Percentiles rank a stretch among this genome's conserved stretches.
These are phyloP conservation scores for Neomonachus schauinslandi DNA, from an alignment of 2,113 vertebrate species.

Conservation along the genomic window DNA sequence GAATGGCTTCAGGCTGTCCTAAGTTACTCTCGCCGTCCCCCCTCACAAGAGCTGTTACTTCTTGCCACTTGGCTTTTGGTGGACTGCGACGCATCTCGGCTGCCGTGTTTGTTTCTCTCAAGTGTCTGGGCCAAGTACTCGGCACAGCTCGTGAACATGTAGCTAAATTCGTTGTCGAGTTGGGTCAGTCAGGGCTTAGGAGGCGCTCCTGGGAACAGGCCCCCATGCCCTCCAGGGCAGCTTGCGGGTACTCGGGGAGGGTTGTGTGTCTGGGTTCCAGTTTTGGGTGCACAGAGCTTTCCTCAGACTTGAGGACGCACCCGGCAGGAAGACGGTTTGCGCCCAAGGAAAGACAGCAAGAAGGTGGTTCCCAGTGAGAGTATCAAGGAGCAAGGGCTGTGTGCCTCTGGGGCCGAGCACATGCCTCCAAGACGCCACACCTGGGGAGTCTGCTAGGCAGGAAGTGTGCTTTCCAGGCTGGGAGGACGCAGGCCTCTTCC, in stretches of 20 bases:
- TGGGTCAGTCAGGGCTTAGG: accelerated
- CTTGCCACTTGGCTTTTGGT: neutral
- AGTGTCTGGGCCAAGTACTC: neutral
- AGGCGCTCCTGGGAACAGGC: neutral
- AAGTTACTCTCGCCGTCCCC: neutral
- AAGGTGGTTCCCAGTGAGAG: neutral
- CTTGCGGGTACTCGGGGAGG: accelerated
- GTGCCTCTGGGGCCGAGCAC: neutral
- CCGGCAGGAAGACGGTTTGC: neutral
- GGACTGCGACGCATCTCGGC: neutral
- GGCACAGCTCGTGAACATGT: neutral
- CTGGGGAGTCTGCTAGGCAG: neutral
- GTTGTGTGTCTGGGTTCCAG: neutral
- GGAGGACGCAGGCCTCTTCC: neutral
- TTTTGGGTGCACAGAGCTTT: neutral
- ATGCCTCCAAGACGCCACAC: neutral
- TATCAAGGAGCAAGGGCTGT: neutral
- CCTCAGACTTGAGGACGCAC: neutral
- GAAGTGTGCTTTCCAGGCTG: neutral
- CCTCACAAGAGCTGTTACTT: neutral
- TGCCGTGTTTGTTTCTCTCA: neutral
- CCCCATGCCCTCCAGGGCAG: too few species aligned
- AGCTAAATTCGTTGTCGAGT: accelerated
- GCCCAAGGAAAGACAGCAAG: neutral
- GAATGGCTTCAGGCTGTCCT: neutral